Evolutionary conservation across 2,888 invertebrate species (phyloP).

Genomic region (Mimumesa dahlbomi): DNA sequence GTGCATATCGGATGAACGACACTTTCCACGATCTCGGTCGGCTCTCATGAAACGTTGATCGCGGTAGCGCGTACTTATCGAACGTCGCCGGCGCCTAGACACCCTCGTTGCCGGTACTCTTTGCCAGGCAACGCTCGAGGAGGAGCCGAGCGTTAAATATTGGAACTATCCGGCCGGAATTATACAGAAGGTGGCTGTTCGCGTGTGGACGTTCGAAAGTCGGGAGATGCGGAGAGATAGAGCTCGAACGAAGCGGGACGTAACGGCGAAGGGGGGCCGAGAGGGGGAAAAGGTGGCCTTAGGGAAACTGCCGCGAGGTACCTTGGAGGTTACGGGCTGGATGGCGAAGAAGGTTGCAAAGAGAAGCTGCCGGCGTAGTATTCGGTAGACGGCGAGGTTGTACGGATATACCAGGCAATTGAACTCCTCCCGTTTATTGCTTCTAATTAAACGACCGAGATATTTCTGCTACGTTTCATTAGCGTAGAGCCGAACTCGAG

Average conservation of each 20-base stretch:
- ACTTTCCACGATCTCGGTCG: conserved; percentile 64
- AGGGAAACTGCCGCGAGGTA: conserved; percentile 36
- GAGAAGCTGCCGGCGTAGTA: conserved; percentile 30
- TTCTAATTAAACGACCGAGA: conserved; percentile 78
- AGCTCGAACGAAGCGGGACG: conserved; percentile 13
- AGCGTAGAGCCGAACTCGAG: conserved; percentile 69
- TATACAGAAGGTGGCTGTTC: conserved; percentile 59
- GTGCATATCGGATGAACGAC: conserved; percentile 74
- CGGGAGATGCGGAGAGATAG: conserved; percentile 33
- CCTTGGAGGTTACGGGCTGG: conserved; percentile 34
- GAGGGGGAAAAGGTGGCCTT: conserved; percentile 22
- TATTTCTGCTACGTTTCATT: conserved; percentile 78
- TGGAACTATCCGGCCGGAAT: conserved; percentile 64
- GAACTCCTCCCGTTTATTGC: conserved; percentile 78
- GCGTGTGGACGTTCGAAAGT: conserved; percentile 50
- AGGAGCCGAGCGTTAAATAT: conserved; percentile 64
- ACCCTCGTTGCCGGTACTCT: conserved; percentile 23
- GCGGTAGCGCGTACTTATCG: conserved; percentile 67
- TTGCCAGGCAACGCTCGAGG: conserved; percentile 37
- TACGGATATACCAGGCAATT: conserved; percentile 73
- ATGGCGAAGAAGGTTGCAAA: conserved; percentile 35
- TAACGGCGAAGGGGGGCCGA: conserved; percentile 8
- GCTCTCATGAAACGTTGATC: conserved; percentile 75
- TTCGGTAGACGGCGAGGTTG: conserved; percentile 56
- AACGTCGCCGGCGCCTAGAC: conserved; percentile 54